Evolutionary conservation across 2,113 vertebrate genomes (phyloP), one percentile per base, ranked within the genome.

Genomic region (Malurus alboscapulatus): DNA sequence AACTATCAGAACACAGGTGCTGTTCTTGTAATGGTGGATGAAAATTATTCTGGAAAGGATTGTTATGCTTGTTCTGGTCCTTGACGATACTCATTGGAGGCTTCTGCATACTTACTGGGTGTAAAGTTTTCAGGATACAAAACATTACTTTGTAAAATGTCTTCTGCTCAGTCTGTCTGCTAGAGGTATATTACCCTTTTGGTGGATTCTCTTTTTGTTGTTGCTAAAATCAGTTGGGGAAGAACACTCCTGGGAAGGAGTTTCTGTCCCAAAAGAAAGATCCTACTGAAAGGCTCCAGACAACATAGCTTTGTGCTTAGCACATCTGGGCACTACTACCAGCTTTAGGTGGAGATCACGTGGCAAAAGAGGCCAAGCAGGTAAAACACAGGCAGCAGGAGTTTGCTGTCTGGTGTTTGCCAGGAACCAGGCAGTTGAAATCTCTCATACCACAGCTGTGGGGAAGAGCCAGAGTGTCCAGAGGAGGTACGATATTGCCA

Each of bases 361-460:
- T 74, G 65, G 68, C 55, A 36, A 71, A 92, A 90, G 65, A 77
- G 57, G 53, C 85, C 61, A 44, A 81, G 40, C 76, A 59, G 42
- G 86, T 90, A 53, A 81, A 95, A 68, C 27, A 36, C 1, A 57
- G 44, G 57, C 80, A 88, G 51, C 57, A 75, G 83, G 76, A 88
- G 86, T 65, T 93, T 58, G 72, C 47, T 90, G 21, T 65, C 83
- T 94, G 92, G 12, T 90, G 73, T 93, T 88, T 94, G 69, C 69
- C 25, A 59, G 76, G 50, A 87, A 45, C 57, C 65, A 45, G 68
- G 36, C 90, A 42, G 65, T 81, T 88, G 88, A 71, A 81, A 71
- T 67, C 27, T 84, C 27, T 84, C 30, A 0, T 63, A 17, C 51
- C 29, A 22, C 53, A 75, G 57, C 73, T 88, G 53, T 45, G 69